Percentiles rank a stretch among this genome's conserved stretches.
These are phyloP conservation scores for Labroides dimidiatus DNA, from an alignment of 2,797 vertebrate genomes.

Conservation along the genomic window DNA sequence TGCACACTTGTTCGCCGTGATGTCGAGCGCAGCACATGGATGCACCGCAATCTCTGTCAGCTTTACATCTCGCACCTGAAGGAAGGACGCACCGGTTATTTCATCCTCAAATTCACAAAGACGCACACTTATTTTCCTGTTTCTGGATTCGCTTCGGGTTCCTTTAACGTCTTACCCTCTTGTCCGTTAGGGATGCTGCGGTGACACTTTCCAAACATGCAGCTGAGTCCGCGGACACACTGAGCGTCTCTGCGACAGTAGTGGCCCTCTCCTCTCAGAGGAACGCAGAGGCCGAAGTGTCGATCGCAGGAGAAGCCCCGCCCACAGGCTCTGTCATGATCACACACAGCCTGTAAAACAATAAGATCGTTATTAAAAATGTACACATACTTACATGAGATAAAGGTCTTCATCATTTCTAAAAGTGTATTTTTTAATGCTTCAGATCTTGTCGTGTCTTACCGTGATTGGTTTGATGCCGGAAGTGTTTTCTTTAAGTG, in stretches of 20 bases:
- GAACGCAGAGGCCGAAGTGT: conserved; percentile 89
- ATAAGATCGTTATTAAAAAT: neutral
- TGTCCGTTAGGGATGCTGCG: conserved; percentile 83
- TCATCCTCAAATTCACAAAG: neutral
- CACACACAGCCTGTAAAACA: conserved; percentile 70
- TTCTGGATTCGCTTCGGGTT: no score
- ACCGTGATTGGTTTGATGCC: conserved; percentile 66
- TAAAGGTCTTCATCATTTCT: no score
- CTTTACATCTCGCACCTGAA: conserved; percentile 87
- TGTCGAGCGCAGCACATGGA: conserved; percentile 88
- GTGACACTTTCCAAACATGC: conserved; percentile 91
- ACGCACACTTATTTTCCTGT: no score
- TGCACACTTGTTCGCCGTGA: conserved; percentile 89
- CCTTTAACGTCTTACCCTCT: conserved; percentile 79
- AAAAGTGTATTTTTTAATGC: no score
- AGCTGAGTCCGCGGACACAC: conserved; percentile 86
- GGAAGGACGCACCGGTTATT: neutral
- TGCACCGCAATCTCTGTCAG: conserved; percentile 84
- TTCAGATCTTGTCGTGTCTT: conserved; percentile 52
- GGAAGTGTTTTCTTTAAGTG: conserved; percentile 45
- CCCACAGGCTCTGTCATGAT: conserved; percentile 80
- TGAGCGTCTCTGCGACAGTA: conserved; percentile 88
- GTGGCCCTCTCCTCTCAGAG: conserved; percentile 80
- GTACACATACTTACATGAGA: no score
- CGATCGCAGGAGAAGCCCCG: conserved; percentile 87